phyloP scores from a whole-genome alignment of 2,113 vertebrate species.

The Mirza zaza region DNA sequence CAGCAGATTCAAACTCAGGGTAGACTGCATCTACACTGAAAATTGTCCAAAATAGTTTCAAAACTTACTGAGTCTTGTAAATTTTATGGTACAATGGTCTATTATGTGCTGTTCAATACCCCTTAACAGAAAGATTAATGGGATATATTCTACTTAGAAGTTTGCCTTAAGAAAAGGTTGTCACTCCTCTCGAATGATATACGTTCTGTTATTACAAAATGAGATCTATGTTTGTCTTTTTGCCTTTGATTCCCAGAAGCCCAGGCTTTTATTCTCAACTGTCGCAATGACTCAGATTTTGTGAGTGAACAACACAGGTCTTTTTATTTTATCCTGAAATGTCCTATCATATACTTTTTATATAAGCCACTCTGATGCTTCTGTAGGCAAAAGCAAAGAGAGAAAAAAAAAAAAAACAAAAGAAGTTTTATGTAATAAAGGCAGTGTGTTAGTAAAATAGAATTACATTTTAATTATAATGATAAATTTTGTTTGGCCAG shows the following conservation, averaged over 20 bases:
- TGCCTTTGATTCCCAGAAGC: conserved; percentile 19
- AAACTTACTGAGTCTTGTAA: not conserved
- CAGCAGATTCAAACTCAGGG: not conserved
- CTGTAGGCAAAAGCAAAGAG: not conserved
- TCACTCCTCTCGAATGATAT: not conserved
- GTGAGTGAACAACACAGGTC: not conserved
- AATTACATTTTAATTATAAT: conserved; percentile 27
- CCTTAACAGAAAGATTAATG: conserved; percentile 47
- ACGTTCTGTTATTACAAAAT: not conserved
- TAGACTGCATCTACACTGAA: not conserved
- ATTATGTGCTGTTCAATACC: not conserved
- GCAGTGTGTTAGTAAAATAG: not conserved
- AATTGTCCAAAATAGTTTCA: not conserved
- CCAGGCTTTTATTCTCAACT: not conserved
- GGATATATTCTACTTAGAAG: not conserved
- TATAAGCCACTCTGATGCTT: not conserved
- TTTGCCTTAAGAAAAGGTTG: conserved; percentile 14
- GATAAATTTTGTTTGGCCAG: conserved; percentile 8
- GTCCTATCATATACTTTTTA: not conserved
- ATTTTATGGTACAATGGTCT: not conserved
- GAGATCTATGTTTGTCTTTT: not conserved
- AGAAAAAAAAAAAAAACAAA: not conserved
- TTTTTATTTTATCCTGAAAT: not conserved
- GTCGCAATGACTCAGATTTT: not conserved
- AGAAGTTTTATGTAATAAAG: not conserved